A percentile compares a stretch with the other conserved stretches of the same genome.
phyloP scores from a whole-genome alignment of 1,140 invertebrate genomes.

The Trypoxylus dichotomus region DNA sequence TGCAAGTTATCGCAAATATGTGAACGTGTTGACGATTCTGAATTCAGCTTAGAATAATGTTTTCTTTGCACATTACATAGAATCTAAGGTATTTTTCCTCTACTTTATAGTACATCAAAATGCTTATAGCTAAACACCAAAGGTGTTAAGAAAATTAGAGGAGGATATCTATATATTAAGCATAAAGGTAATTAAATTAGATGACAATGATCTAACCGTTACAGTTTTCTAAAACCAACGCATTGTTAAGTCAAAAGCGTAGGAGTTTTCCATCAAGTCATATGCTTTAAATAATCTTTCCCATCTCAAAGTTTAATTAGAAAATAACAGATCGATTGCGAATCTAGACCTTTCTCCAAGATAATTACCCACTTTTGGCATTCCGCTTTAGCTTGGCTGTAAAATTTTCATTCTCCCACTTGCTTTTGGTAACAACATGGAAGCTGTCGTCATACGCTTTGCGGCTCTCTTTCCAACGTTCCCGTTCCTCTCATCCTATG shows the following conservation, averaged over 20 bases:
- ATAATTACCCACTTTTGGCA: neutral
- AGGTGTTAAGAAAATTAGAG: too few species aligned
- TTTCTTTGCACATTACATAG: neutral
- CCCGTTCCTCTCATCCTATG: neutral
- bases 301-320: neutral
- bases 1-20: too few species aligned
- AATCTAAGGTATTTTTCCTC: neutral
- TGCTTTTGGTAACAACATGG: too few species aligned
- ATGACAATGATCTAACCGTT: neutral
- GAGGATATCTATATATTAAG: too few species aligned
- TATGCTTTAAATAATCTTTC: conserved; percentile 9
- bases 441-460: too few species aligned
- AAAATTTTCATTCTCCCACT: neutral
- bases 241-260: neutral
- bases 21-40: neutral
- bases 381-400: neutral
- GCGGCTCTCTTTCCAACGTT: neutral
- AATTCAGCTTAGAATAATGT: neutral
- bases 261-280: neutral
- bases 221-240: neutral
- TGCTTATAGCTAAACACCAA: too few species aligned
- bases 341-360: neutral
- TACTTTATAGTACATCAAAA: neutral
- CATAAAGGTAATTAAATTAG: neutral
- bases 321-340: neutral